A percentile compares a stretch with the other conserved stretches of the same genome.
These are phyloP conservation scores for Bombus vancouverensis DNA, from an alignment of 1,140 invertebrate species.

Conservation along the genomic window DNA sequence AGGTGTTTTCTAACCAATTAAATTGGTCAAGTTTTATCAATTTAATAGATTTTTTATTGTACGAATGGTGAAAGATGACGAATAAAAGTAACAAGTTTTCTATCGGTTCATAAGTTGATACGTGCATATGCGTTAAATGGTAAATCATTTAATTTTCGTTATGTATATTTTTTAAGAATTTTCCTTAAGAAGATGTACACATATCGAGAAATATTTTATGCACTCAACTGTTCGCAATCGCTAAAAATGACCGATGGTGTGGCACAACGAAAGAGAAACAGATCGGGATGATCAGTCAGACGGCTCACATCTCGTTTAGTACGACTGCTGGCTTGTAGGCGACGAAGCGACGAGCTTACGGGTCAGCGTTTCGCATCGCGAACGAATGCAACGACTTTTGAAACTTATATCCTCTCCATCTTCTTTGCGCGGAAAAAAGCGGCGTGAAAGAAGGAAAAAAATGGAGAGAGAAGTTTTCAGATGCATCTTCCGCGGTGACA, in stretches of 20 bases:
- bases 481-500: conserved; percentile 37
- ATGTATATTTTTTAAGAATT: too few relatives aligned
- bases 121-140: too few relatives aligned
- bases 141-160: too few relatives aligned
- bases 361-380: not conserved
- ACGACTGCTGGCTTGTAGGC: not conserved
- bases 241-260: not conserved
- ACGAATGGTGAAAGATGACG: not conserved
- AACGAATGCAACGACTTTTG: conserved; percentile 30
- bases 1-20: not conserved
- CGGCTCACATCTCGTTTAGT: not conserved
- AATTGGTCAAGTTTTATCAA: not conserved
- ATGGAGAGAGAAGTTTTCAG: conserved; percentile 3
- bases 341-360: not conserved
- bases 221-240: not conserved
- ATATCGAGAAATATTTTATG: not conserved
- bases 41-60: not conserved
- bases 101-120: not conserved
- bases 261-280: too few relatives aligned
- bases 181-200: not conserved
- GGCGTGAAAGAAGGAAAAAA: not conserved
- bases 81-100: too few relatives aligned
- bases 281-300: not conserved
- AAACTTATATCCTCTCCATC: conserved; percentile 37
- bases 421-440: not conserved